A percentile compares a stretch with the other conserved stretches of the same genome.
Conservation (phyloP, 2,113 vertebrate species). For the Strix uralensis region DNA sequence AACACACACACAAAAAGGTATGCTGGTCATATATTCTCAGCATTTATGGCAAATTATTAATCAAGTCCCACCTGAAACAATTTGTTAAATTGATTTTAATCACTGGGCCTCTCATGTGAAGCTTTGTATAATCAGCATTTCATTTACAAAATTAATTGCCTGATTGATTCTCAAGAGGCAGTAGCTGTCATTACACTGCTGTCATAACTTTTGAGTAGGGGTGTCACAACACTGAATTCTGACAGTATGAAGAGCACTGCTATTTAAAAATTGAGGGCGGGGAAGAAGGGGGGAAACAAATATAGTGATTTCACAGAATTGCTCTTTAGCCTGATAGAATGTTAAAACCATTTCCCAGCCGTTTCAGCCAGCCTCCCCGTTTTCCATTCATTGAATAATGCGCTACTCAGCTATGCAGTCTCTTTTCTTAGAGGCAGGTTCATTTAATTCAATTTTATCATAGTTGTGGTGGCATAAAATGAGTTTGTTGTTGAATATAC, state of each 20-base stretch:
- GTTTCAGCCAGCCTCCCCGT: background rate
- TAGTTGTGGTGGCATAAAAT: conserved; percentile 56
- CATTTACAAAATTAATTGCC: conserved; percentile 89
- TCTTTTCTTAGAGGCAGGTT: conserved; percentile 56
- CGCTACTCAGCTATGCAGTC: conserved; percentile 14
- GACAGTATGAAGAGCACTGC: conserved; percentile 76
- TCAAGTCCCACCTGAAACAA: conserved; percentile 89
- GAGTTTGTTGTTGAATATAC: conserved; percentile 59
- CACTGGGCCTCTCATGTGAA: conserved; percentile 86
- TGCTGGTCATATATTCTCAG: conserved; percentile 77
- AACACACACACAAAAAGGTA: conserved; percentile 52
- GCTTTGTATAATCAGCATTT: conserved; percentile 89
- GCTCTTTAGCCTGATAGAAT: conserved; percentile 31
- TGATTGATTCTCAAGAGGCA: conserved; percentile 86
- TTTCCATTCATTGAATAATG: conserved; percentile 55
- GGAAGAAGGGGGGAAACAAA: conserved; percentile 66
- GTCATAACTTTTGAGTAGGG: conserved; percentile 83
- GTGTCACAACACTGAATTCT: conserved; percentile 82
- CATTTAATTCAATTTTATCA: conserved; percentile 70
- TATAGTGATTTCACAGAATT: conserved; percentile 52
- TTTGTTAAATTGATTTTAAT: conserved; percentile 89
- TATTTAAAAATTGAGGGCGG: conserved; percentile 75
- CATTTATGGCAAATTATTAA: conserved; percentile 84
- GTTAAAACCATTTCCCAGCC: conserved; percentile 6
- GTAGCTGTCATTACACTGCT: conserved; percentile 82